These are phyloP conservation scores for Hypomecis punctinalis DNA, from an alignment of 2,888 invertebrate species.

Conservation along the genomic window DNA sequence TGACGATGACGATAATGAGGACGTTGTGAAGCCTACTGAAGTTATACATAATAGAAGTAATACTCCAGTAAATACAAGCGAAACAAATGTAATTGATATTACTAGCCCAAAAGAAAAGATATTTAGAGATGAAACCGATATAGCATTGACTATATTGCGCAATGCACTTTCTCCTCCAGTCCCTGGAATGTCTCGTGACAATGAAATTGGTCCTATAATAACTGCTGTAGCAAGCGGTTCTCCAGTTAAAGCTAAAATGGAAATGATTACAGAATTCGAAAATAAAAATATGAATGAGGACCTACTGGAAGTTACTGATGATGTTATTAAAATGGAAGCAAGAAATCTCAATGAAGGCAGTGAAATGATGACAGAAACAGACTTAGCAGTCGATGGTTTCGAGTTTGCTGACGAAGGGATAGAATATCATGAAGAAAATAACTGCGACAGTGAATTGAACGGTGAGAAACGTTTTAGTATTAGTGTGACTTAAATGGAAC, in stretches of 20 bases:
- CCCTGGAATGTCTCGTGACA: not conserved
- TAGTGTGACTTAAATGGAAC: not conserved
- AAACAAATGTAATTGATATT: constrained; percentile 11
- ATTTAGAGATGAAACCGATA: not conserved
- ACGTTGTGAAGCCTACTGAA: not conserved
- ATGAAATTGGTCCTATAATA: constrained; percentile 3
- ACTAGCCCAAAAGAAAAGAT: constrained; percentile 3
- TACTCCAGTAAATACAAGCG: not conserved
- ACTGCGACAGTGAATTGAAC: constrained; percentile 28
- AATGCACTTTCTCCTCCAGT: not conserved
- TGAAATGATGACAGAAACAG: constrained; percentile 44
- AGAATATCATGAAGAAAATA: constrained; percentile 36
- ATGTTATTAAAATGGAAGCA: not conserved
- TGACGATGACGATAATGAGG: constrained; percentile 34
- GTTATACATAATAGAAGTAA: not conserved
- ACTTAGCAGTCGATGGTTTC: constrained; percentile 59
- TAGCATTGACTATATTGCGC: not conserved
- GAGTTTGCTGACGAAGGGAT: constrained; percentile 47
- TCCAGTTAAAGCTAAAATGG: constrained; percentile 13
- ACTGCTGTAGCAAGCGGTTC: not conserved
- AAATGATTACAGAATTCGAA: constrained; percentile 6
- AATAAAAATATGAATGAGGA: not conserved
- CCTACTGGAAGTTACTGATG: not conserved
- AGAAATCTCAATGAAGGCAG: not conserved
- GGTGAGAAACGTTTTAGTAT: constrained; percentile 14